Conservation (phyloP, 1,140 invertebrate genomes). For the Lethrus apterus region DNA sequence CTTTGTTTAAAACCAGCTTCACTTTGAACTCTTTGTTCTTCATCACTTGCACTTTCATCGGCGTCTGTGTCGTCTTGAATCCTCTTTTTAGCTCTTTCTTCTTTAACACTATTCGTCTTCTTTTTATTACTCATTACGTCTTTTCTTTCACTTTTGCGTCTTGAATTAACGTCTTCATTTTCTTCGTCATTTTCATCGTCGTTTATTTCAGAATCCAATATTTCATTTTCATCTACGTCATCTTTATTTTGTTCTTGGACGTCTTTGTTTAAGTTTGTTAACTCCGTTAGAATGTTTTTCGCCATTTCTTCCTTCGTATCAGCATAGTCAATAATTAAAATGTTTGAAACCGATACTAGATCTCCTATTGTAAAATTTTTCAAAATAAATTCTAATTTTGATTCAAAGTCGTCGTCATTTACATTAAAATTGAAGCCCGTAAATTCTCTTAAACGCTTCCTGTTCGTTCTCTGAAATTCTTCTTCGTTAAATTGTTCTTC, state of each 20-base stretch:
- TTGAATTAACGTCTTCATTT: neutral
- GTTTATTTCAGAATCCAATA: neutral
- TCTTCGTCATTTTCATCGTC: neutral
- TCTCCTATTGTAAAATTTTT: neutral
- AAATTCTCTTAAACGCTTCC: neutral
- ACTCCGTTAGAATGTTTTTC: neutral
- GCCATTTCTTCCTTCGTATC: neutral
- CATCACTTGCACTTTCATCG: neutral
- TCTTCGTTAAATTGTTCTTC: neutral
- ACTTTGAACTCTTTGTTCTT: neutral
- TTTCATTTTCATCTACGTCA: no score
- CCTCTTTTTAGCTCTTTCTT: neutral
- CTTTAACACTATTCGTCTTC: no score
- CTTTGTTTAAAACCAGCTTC: neutral
- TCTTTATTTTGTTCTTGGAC: no score
- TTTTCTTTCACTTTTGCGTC: neutral
- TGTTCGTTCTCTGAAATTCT: neutral
- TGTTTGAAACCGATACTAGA: neutral
- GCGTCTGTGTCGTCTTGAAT: neutral
- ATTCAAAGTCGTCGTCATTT: neutral
- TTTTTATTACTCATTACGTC: neutral
- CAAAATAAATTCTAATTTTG: neutral
- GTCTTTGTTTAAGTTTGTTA: neutral
- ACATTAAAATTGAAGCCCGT: neutral
- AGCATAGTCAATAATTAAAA: neutral